Evolutionary conservation across 2,113 vertebrate genomes (phyloP), one percentile per base, ranked within the genome.

Genomic region (Larimichthys polyactis): DNA sequence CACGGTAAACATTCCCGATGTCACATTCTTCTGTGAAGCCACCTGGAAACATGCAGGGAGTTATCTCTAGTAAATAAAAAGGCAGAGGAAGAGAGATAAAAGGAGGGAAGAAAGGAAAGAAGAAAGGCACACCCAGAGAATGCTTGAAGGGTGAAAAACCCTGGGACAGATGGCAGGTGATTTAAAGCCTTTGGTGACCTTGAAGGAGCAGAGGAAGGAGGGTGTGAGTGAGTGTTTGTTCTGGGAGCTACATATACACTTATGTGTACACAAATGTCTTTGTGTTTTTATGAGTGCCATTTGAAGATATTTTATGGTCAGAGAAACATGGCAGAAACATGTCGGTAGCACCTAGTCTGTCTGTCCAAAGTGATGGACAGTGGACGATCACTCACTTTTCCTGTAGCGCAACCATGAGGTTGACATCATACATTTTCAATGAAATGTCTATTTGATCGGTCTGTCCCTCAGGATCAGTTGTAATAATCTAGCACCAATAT

Each of bases 21-120:
- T 87, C 84, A 68, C 87, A 86, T 91, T 92, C 80, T 78, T 89
- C 62, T 68, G 75, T 77, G 79, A 81, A 82, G 82, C 78, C 69
- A 75, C 81, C 2, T n/a, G 63, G 71, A 83, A 78, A 57, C 79
- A 76, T 59, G 17, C 74, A 27, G 69, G 71, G 82, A 89, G 93
- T 83, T 74, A 83, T 85, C 71, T 63, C 17, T 12, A 6, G 32
- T 81, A 75, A 80, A 79, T 89, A 78, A 85, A 75, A 83, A 82
- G 54, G 51, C 15, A 60, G 32, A 70, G 67, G 54, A 80, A 66
- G 73, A 83, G 70, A 24, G 36, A 79, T 40, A 29, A 46, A 79
- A 65, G 40, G 58, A 79, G 46, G 54, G 46, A 59, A 44, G 83
- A 52, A n/a, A 67, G 20, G 27, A 68, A 70, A 55, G 70, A 46